These are phyloP conservation scores for Tachina fera DNA, from an alignment of 2,888 invertebrate genomes.

Conservation along the genomic window DNA sequence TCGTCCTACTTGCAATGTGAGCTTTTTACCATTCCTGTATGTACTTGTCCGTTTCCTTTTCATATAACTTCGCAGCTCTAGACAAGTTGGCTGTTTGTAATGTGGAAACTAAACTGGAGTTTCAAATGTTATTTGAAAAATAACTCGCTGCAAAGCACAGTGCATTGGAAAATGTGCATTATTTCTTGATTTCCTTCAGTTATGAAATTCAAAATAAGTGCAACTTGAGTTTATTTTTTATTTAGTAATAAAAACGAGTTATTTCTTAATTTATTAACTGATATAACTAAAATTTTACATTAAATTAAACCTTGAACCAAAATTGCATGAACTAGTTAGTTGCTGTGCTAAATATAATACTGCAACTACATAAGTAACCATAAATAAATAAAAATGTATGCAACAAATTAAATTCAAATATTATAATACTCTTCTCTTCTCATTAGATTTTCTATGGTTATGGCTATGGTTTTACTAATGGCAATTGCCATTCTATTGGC, in stretches of 20 bases:
- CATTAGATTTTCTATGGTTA: conserved; percentile 77
- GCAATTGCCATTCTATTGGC: conserved; percentile 79
- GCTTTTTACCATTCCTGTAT: too few relatives aligned
- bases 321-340: conserved; percentile 38
- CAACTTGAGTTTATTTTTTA: conserved; percentile 2
- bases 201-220: conserved; percentile 48
- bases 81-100: neutral
- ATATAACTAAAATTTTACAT: conserved; percentile 53
- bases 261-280: conserved; percentile 47
- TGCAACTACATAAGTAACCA: neutral
- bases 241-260: conserved; percentile 25
- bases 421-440: conserved; percentile 16
- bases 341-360: conserved; percentile 52
- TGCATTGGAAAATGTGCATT: conserved; percentile 37
- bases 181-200: conserved; percentile 62
- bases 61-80: neutral
- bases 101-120: too few relatives aligned
- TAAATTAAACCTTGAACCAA: conserved; percentile 59
- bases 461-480: conserved; percentile 81
- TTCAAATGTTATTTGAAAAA: neutral
- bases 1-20: too few relatives aligned
- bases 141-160: conserved; percentile 9
- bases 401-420: conserved; percentile 16
- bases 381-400: conserved; percentile 16
- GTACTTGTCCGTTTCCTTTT: too few relatives aligned